These are phyloP conservation scores for Saccostrea echinata DNA, from an alignment of 1,140 invertebrate species.

Conservation along the genomic window DNA sequence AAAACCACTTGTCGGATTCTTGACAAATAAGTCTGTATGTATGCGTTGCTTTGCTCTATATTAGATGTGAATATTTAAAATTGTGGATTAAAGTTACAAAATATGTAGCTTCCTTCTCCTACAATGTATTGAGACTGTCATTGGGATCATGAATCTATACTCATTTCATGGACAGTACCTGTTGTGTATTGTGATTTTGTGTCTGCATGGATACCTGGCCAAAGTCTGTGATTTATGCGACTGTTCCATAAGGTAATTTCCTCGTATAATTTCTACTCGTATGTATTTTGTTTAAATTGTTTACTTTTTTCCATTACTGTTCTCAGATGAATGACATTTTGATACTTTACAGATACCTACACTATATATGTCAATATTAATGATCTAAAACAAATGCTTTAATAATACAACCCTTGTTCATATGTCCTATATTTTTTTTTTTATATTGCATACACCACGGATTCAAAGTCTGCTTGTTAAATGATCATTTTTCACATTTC, in stretches of 20 bases:
- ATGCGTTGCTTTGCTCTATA: neutral
- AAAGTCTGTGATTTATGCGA: conserved; percentile 42
- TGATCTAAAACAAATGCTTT: too few relatives aligned
- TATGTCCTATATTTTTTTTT: neutral
- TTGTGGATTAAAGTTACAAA: neutral
- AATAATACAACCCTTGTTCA: too few relatives aligned
- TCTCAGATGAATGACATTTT: neutral
- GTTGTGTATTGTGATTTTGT: conserved; percentile 2
- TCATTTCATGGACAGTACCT: neutral
- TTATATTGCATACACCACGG: neutral
- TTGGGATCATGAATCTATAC: neutral
- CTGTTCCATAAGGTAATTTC: conserved; percentile 46
- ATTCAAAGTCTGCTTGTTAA: neutral
- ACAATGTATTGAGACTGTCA: neutral
- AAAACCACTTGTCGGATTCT: conserved; percentile 28
- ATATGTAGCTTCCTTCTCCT: neutral
- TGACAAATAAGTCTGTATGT: conserved; percentile 5
- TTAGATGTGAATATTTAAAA: neutral
- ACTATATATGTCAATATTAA: too few relatives aligned
- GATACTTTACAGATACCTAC: neutral
- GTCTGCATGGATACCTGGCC: neutral
- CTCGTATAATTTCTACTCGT: neutral
- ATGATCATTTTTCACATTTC: neutral
- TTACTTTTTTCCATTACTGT: neutral
- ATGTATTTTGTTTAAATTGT: neutral